A percentile compares a stretch with the other conserved stretches of the same genome.
Evolutionary conservation across 2,113 vertebrate genomes (phyloP).

Genomic region (Sapayoa aenigma): DNA sequence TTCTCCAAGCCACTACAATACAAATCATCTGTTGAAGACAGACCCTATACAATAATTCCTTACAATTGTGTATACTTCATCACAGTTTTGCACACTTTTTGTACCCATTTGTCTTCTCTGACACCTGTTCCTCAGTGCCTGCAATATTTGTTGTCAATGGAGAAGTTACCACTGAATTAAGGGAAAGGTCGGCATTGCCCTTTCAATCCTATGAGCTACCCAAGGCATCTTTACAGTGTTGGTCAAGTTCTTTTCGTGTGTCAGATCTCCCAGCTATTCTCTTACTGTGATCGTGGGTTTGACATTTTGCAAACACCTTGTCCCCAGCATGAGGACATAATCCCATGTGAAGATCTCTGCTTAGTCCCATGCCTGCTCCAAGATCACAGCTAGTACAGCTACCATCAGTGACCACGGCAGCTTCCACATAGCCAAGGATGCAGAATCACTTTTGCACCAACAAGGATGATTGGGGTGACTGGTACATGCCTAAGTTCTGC

Average conservation of each 20-base stretch:
- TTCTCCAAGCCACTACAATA: not conserved
- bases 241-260: not conserved
- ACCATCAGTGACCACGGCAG: not conserved
- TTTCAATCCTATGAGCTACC: not conserved
- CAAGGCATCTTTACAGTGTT: not conserved
- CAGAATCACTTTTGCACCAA: not conserved
- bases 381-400: fast-evolving
- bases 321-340: not conserved
- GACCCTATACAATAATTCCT: not conserved
- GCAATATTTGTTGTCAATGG: not conserved
- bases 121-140: not conserved
- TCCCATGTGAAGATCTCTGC: not conserved
- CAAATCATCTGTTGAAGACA: not conserved
- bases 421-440: not conserved
- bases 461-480: not conserved
- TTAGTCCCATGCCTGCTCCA: not conserved
- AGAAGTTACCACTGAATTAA: not conserved
- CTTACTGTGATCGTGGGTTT: not conserved
- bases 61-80: not conserved
- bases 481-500: fast-evolving
- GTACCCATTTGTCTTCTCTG: not conserved
- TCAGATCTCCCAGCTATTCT: not conserved
- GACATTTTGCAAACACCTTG: not conserved
- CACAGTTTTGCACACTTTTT: not conserved
- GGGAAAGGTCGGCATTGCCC: not conserved